Evolutionary conservation across 1,140 invertebrate genomes (phyloP), one percentile per base, ranked within the genome.

Genomic region (Mercenaria mercenaria): DNA sequence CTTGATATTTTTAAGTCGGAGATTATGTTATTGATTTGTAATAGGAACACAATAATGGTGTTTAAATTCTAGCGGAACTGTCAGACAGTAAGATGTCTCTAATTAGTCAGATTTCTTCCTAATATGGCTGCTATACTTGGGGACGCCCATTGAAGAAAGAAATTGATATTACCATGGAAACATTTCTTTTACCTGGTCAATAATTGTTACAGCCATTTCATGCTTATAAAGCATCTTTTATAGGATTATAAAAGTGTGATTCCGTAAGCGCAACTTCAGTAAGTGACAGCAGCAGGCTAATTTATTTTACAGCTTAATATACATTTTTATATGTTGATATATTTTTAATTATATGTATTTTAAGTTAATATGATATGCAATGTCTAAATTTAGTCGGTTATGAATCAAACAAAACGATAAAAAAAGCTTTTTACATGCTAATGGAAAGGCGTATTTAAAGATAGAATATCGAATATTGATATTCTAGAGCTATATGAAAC

Each of bases 101-200:
- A 72, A 41, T 72, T 39, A 39, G 67, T 20, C 0, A 15, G 34
- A 41, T 23, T 72, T 4, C 18, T 59, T 72, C 15, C 67, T 39
- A n/a, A n/a, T 72, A 72, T 6, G 67, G 15, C 34, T 13, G 34
- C 18, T 2, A 23, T 39, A 72, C 10, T 20, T 2, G 67, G 15
- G 67, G 67, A 72, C 67, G 23, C 18, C 37, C 67, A 18, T 37
- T 39, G 6, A 41, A 72, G 34, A 72, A 72, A 39, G 34, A 26
- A 37, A 72, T 72, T 72, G 67, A 39, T 72, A 72, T 72, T 72
- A 8, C 67, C 34, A 72, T 72, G 67, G 67, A 39, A 72, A 72
- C 67, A 41, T 72, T 72, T 72, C 67, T 26, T 37, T 37, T 72
- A 41, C 37, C 67, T 72, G 32, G 67, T 72, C 67, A 29, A 29